Conservation (phyloP, 2,113 vertebrate species). For the Redunca redunca region DNA sequence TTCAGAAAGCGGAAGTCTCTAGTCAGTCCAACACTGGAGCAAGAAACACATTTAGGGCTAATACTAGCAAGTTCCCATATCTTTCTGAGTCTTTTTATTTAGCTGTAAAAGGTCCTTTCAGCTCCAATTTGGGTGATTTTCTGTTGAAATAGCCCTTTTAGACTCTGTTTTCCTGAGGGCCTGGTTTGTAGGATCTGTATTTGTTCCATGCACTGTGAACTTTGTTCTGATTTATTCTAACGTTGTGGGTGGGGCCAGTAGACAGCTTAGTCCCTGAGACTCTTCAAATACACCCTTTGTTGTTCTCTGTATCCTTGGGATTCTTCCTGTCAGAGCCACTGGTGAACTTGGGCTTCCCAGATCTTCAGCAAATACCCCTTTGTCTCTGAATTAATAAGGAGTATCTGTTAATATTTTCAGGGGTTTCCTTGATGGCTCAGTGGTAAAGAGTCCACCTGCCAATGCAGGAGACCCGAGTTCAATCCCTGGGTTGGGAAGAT, state of each 20-base stretch:
- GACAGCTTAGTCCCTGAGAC: background rate
- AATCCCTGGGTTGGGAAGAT: background rate
- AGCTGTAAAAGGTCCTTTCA: background rate
- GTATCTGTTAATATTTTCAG: background rate
- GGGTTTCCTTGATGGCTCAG: background rate
- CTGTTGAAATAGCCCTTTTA: background rate
- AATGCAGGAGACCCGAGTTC: background rate
- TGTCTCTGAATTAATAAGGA: background rate
- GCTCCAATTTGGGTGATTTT: background rate
- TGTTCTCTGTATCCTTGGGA: background rate
- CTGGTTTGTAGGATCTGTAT: background rate
- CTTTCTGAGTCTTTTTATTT: background rate
- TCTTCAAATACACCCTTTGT: background rate
- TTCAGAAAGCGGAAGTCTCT: background rate
- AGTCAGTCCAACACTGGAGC: background rate
- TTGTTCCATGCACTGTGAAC: background rate
- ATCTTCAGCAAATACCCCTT: background rate
- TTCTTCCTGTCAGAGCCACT: background rate
- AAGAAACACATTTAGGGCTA: background rate
- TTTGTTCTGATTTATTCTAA: background rate
- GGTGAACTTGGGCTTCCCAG: background rate
- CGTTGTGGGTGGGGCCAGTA: no score
- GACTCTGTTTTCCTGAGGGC: background rate
- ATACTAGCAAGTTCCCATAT: background rate
- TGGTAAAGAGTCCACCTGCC: background rate